phyloP scores from a whole-genome alignment of 2,113 vertebrate species.

The Acanthisitta chloris region DNA sequence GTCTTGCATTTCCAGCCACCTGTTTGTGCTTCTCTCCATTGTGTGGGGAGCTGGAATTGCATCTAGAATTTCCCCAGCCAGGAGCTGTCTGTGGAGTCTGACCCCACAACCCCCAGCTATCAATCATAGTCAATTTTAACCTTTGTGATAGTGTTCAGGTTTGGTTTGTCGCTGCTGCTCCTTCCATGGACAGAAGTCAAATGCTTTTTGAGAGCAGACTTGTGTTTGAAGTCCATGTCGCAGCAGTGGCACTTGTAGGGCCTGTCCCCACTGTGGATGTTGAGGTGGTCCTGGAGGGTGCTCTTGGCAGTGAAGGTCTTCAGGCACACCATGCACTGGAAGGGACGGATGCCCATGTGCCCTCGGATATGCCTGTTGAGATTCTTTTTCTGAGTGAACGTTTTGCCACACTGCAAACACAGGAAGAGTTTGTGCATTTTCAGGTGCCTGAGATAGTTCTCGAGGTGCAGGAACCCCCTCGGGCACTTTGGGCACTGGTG shows the following conservation, averaged over 20 bases:
- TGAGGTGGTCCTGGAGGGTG: conserved; percentile 85
- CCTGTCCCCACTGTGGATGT: conserved; percentile 82
- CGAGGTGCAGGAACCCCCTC: conserved; percentile 83
- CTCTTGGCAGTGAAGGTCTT: conserved; percentile 88
- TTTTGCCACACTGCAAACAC: conserved; percentile 87
- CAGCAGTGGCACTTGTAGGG: conserved; percentile 82
- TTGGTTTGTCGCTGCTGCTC: conserved; percentile 70
- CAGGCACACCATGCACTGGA: conserved; percentile 85
- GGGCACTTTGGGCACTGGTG: conserved; percentile 86
- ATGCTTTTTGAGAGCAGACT: conserved; percentile 83
- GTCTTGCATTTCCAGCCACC: background rate
- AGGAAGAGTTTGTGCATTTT: conserved; percentile 86
- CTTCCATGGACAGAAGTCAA: conserved; percentile 83
- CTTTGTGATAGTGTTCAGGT: conserved; percentile 67
- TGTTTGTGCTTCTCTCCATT: background rate
- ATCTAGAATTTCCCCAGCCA: background rate
- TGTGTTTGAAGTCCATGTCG: conserved; percentile 84
- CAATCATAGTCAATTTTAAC: conserved; percentile 73
- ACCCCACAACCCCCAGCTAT: background rate
- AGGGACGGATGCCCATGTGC: conserved; percentile 84
- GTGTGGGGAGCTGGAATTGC: background rate
- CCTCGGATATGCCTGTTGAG: conserved; percentile 82
- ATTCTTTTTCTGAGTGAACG: conserved; percentile 84
- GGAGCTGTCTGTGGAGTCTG: background rate
- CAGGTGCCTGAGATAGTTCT: conserved; percentile 85